These are phyloP conservation scores for Tachystola acroxantha DNA, from an alignment of 2,888 invertebrate genomes.

Conservation along the genomic window DNA sequence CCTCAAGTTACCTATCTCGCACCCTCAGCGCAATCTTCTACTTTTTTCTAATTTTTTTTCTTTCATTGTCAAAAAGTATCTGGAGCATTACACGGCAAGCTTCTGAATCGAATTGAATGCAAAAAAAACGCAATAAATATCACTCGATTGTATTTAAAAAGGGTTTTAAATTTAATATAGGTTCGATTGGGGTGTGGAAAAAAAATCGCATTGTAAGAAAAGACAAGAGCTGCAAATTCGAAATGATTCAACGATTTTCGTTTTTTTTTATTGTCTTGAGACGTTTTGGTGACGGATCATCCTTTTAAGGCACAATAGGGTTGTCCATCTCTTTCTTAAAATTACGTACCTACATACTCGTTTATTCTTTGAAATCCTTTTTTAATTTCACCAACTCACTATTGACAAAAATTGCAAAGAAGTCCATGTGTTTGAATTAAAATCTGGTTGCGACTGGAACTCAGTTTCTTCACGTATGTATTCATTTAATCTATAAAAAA, in stretches of 20 bases:
- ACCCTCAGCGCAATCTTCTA: constrained; percentile 44
- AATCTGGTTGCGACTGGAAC: background rate
- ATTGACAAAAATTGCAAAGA: too few relatives aligned
- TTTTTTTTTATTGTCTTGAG: constrained; percentile 33
- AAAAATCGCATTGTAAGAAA: constrained; percentile 19
- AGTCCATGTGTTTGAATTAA: too few relatives aligned
- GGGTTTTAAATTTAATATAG: constrained; percentile 73
- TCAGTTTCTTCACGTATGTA: too few relatives aligned
- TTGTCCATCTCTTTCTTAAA: constrained; percentile 37
- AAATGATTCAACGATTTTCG: constrained; percentile 36
- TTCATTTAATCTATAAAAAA: too few relatives aligned
- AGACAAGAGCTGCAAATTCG: constrained; percentile 49
- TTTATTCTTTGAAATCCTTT: constrained; percentile 20
- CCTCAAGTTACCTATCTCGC: constrained; percentile 73
- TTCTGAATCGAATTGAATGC: constrained; percentile 38
- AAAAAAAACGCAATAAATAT: constrained; percentile 75
- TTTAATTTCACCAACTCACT: background rate
- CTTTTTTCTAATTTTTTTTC: constrained; percentile 27
- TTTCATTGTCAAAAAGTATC: constrained; percentile 51
- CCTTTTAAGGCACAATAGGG: constrained; percentile 24
- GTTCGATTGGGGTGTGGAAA: constrained; percentile 52
- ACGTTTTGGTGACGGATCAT: constrained; percentile 25
- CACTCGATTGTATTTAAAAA: constrained; percentile 71
- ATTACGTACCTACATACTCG: too few relatives aligned
- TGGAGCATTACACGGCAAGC: constrained; percentile 59